Percentiles rank a stretch among this genome's conserved stretches.
Evolutionary conservation across 2,797 vertebrate species (phyloP).

Genomic region (Tokudaia muenninki): DNA sequence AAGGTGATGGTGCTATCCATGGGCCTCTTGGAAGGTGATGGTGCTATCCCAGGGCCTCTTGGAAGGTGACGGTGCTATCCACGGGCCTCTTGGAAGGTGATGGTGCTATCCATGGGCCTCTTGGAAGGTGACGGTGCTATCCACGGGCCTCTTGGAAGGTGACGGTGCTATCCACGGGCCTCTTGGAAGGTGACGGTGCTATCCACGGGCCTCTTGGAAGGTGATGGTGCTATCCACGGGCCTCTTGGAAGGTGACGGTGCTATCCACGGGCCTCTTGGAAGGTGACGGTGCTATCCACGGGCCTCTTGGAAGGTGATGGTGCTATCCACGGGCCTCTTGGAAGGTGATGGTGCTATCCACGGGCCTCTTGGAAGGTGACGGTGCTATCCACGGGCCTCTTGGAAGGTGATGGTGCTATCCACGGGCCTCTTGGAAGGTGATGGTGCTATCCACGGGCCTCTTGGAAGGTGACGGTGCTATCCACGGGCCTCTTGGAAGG

Average conservation of each 20-base stretch:
- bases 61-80: background rate
- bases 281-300: accelerated
- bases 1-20: accelerated
- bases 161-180: background rate
- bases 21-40: background rate
- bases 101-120: too few species aligned
- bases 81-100: too few species aligned
- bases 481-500: background rate
- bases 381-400: too few species aligned
- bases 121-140: background rate
- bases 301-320: background rate
- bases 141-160: background rate
- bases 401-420: background rate
- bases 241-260: background rate
- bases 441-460: background rate
- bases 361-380: too few species aligned
- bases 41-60: background rate
- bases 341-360: background rate
- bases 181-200: too few species aligned
- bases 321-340: background rate
- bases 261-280: too few species aligned
- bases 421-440: background rate
- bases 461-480: too few species aligned
- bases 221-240: background rate
- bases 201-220: background rate